Base-by-base conservation (phyloP, 1,140 invertebrate genomes). In the Drosophila orena region DNA sequence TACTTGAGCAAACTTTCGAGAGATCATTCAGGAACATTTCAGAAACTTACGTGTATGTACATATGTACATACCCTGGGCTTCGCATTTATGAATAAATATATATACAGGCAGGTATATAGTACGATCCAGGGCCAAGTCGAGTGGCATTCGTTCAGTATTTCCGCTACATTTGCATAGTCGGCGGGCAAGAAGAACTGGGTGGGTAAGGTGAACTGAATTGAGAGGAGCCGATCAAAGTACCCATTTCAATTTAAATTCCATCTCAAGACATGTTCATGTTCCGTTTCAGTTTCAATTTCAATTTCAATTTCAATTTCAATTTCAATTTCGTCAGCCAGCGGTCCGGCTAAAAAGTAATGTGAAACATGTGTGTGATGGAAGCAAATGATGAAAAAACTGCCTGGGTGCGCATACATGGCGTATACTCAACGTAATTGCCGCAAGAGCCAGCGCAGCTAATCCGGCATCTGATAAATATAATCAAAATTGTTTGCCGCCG, bases 141-240 rank as follows among this genome's bases (percentile, higher is more conserved):
- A 70, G 80, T 61, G 76, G 44, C 52, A 66, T 50, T 74, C 71
- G 77, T 64, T 75, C 49, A 52, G 66, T 81, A 69, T 88, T 88
- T 88, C 84, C 84, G 84, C 79, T 79, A 90, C 84, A 88, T 88
- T 88, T 84, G 79, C 84, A 88, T 88, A 83, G 75, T 20, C 72
- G 50, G 38, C 57, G 56, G 44, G 42, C 52, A 55, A 43, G 44
- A 47, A n/a, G 37, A 44, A 46, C 44, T 55, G 50, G 54, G 46
- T 37, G 34, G 64, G 42, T 52, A 60, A 75, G 68, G 52, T 71
- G 65, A 58, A 69, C 65, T 12, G 50, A 69, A 40, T 37, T 27
- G 40, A 22, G 47, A 24, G 44, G 35, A 35, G 40, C 38, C 34
- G 35, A 65, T 66, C 43, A 37, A 30, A 43, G 49, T 49, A 47